Percentiles rank a stretch among this genome's conserved stretches.
These are phyloP conservation scores for Erinaceus europaeus DNA, from an alignment of 2,113 vertebrate genomes.

Conservation along the genomic window DNA sequence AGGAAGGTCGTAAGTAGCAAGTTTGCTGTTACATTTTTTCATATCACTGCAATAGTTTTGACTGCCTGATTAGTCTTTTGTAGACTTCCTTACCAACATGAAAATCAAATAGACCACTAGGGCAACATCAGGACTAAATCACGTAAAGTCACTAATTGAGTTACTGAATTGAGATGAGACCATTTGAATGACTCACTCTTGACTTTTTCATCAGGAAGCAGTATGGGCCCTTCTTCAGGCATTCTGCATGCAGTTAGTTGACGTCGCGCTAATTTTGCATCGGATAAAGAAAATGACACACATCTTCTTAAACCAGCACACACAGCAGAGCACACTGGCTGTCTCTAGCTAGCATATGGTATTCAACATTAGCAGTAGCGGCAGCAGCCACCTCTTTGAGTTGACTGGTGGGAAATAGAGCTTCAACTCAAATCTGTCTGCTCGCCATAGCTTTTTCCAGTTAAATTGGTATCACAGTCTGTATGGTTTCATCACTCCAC, in stretches of 20 bases:
- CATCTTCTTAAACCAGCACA: slow-evolving; percentile 50
- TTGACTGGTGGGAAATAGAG: slow-evolving; percentile 73
- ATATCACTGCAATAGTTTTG: not conserved
- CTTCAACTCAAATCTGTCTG: slow-evolving; percentile 59
- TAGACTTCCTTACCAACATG: not conserved
- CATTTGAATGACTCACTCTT: slow-evolving; percentile 25
- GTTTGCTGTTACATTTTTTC: not conserved
- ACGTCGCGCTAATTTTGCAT: slow-evolving; percentile 64
- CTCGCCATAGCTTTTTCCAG: slow-evolving; percentile 54
- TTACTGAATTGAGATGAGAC: slow-evolving; percentile 38
- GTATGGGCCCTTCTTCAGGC: slow-evolving; percentile 35
- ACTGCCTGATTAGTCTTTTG: not conserved
- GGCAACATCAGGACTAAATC: not conserved
- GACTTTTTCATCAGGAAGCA: slow-evolving; percentile 58
- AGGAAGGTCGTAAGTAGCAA: not conserved
- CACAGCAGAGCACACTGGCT: slow-evolving; percentile 54
- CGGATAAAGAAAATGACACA: slow-evolving; percentile 62
- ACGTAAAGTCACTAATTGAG: slow-evolving; percentile 27
- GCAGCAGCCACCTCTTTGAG: slow-evolving; percentile 75
- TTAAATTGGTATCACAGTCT: slow-evolving; percentile 63
- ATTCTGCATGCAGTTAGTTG: slow-evolving; percentile 51
- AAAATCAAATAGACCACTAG: slow-evolving; percentile 27
- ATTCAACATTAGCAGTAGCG: slow-evolving; percentile 82
- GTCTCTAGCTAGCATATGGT: slow-evolving; percentile 82
- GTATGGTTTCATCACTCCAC: slow-evolving; percentile 61